phyloP scores from a whole-genome alignment of 2,888 invertebrate genomes.

The Leptopilina myrica region DNA sequence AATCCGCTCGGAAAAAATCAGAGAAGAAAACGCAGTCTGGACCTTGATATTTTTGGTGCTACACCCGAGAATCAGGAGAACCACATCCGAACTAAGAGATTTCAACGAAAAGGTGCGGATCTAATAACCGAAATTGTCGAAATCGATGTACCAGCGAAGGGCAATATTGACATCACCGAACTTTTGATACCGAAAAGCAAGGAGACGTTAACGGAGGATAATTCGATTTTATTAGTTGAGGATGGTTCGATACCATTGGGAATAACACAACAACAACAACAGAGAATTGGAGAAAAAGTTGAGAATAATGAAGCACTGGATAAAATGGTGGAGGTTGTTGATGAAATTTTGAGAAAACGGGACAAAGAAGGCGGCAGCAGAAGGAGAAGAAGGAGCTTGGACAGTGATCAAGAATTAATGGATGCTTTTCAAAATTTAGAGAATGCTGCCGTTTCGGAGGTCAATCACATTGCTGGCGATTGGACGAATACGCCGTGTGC shows the following conservation, averaged over 20 bases:
- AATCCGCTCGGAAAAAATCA: not conserved
- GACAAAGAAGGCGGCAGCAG: conserved; percentile 4
- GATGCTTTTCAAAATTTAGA: conserved; percentile 71
- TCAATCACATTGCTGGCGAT: conserved; percentile 75
- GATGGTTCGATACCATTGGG: conserved; percentile 42
- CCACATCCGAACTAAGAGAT: conserved; percentile 54
- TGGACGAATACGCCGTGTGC: conserved; percentile 89
- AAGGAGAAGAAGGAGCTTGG: conserved; percentile 53
- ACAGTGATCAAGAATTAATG: conserved; percentile 63
- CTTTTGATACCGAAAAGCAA: conserved; percentile 54
- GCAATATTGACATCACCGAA: conserved; percentile 60
- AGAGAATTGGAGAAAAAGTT: conserved; percentile 40
- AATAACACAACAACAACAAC: conserved; percentile 31
- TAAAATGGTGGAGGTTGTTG: conserved; percentile 41
- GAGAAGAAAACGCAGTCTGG: conserved; percentile 62
- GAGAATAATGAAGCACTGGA: conserved; percentile 48
- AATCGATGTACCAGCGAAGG: conserved; percentile 65
- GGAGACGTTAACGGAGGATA: conserved; percentile 38
- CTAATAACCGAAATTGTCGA: conserved; percentile 69
- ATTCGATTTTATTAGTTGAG: conserved; percentile 47
- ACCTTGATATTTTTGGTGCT: conserved; percentile 54
- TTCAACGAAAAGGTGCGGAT: conserved; percentile 69
- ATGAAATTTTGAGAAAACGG: conserved; percentile 41
- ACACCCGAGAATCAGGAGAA: conserved; percentile 49
- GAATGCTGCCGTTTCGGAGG: conserved; percentile 69